phyloP scores from a whole-genome alignment of 1,140 invertebrate genomes.

The Pectinophora gossypiella region DNA sequence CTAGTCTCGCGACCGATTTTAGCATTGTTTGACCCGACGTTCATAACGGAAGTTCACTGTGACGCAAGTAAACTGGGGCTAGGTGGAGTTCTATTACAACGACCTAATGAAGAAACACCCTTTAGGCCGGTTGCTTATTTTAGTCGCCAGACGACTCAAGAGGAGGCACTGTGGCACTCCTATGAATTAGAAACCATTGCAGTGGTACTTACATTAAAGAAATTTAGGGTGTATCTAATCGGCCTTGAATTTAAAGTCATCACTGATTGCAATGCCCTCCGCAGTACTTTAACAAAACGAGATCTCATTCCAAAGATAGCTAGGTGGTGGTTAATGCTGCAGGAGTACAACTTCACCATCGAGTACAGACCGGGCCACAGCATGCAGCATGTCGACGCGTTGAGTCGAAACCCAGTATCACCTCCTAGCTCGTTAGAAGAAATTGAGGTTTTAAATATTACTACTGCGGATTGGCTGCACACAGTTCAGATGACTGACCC shows the following conservation, averaged over 20 bases:
- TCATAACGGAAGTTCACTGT: constrained; percentile 22
- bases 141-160: constrained; percentile 23
- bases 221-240: constrained; percentile 35
- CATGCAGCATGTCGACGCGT: constrained; percentile 41
- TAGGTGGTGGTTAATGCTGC: constrained; percentile 34
- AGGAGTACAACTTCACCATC: constrained; percentile 34
- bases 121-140: constrained; percentile 10
- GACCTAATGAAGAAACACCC: background rate
- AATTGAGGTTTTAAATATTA: no score
- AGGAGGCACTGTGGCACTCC: constrained; percentile 51
- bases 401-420: constrained; percentile 25
- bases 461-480: no score
- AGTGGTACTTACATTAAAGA: constrained; percentile 24
- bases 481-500: no score
- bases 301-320: constrained; percentile 30
- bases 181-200: constrained; percentile 51
- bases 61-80: constrained; percentile 15
- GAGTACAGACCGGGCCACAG: constrained; percentile 26
- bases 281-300: constrained; percentile 24
- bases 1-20: constrained; percentile 24
- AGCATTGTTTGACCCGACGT: constrained; percentile 27
- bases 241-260: constrained; percentile 34
- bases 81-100: constrained; percentile 24
- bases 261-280: constrained; percentile 38
- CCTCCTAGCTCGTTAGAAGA: background rate